Evolutionary conservation across 2,888 invertebrate species (phyloP).

Genomic region (Oligia fasciuncula): DNA sequence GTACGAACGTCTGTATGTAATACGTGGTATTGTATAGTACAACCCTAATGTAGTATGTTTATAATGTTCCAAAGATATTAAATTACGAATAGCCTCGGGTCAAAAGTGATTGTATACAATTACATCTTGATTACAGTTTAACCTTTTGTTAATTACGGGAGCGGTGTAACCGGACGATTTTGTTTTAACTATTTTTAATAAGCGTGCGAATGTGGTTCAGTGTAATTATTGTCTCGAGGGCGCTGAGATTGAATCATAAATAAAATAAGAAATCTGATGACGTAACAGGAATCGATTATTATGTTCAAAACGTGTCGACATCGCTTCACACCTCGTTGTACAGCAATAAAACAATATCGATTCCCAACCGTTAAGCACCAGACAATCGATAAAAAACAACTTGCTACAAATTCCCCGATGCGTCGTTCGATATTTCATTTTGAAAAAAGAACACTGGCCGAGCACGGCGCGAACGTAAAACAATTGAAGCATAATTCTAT

Average conservation of each 20-base stretch:
- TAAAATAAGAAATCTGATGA: slow-evolving; percentile 59
- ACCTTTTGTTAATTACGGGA: slow-evolving; percentile 80
- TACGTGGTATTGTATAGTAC: slow-evolving; percentile 50
- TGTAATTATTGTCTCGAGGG: slow-evolving; percentile 47
- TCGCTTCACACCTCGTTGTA: slow-evolving; percentile 80
- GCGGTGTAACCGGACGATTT: slow-evolving; percentile 66
- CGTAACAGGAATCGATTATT: slow-evolving; percentile 68
- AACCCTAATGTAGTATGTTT: slow-evolving; percentile 70
- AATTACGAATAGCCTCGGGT: slow-evolving; percentile 76
- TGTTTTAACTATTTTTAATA: slow-evolving; percentile 67
- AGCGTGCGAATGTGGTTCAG: slow-evolving; percentile 63
- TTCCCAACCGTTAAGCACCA: slow-evolving; percentile 73
- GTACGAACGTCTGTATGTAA: slow-evolving; percentile 39
- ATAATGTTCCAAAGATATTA: slow-evolving; percentile 76
- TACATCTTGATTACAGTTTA: slow-evolving; percentile 83
- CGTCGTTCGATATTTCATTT: slow-evolving; percentile 72
- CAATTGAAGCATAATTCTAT: slow-evolving; percentile 87
- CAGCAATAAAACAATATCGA: slow-evolving; percentile 78
- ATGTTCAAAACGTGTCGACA: slow-evolving; percentile 78
- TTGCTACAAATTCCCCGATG: slow-evolving; percentile 71
- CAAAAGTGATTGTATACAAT: slow-evolving; percentile 78
- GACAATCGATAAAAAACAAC: slow-evolving; percentile 72
- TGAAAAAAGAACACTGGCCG: slow-evolving; percentile 70
- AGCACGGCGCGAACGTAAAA: slow-evolving; percentile 78
- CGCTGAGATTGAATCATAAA: slow-evolving; percentile 42